Conservation (phyloP, 2,888 invertebrate species). For the Sericinus montela region DNA sequence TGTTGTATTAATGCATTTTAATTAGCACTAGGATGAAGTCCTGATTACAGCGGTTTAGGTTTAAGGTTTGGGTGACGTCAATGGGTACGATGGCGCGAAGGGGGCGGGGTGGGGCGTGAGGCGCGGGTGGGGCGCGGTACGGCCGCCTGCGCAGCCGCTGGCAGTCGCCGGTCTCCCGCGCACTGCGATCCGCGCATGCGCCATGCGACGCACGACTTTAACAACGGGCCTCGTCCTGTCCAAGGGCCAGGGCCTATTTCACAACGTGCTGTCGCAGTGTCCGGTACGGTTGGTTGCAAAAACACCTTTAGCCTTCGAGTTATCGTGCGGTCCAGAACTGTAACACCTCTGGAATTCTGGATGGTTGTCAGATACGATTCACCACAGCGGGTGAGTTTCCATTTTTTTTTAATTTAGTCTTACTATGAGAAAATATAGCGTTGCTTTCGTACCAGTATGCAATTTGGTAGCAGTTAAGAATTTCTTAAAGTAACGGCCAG, state of each 20-base stretch:
- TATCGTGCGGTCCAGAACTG: slow-evolving; percentile 39
- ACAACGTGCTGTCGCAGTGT: slow-evolving; percentile 33
- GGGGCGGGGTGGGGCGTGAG: slow-evolving; percentile 36
- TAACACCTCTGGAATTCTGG: slow-evolving; percentile 23
- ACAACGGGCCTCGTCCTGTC: slow-evolving; percentile 34
- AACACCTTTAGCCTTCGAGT: slow-evolving; percentile 28
- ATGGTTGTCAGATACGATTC: slow-evolving; percentile 23
- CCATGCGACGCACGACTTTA: slow-evolving; percentile 54
- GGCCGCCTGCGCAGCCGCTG: slow-evolving; percentile 48
- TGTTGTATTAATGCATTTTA: slow-evolving; percentile 5
- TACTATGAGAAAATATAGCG: too few relatives aligned
- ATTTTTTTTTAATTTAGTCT: slow-evolving; percentile 3
- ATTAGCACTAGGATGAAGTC: slow-evolving; percentile 2
- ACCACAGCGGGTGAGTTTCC: slow-evolving; percentile 43
- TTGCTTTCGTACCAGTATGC: too few relatives aligned
- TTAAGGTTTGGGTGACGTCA: slow-evolving; percentile 18
- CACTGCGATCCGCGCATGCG: slow-evolving; percentile 52
- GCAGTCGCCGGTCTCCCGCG: slow-evolving; percentile 50
- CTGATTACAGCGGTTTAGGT: slow-evolving; percentile 8
- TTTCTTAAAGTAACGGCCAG: too few relatives aligned
- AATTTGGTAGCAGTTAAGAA: too few relatives aligned
- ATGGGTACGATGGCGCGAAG: slow-evolving; percentile 42
- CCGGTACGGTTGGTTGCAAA: slow-evolving; percentile 25
- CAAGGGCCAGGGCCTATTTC: slow-evolving; percentile 21
- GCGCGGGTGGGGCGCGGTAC: slow-evolving; percentile 45